These are phyloP conservation scores for Pseudomyrmex dendroicus DNA, from an alignment of 1,140 invertebrate species.

Conservation along the genomic window DNA sequence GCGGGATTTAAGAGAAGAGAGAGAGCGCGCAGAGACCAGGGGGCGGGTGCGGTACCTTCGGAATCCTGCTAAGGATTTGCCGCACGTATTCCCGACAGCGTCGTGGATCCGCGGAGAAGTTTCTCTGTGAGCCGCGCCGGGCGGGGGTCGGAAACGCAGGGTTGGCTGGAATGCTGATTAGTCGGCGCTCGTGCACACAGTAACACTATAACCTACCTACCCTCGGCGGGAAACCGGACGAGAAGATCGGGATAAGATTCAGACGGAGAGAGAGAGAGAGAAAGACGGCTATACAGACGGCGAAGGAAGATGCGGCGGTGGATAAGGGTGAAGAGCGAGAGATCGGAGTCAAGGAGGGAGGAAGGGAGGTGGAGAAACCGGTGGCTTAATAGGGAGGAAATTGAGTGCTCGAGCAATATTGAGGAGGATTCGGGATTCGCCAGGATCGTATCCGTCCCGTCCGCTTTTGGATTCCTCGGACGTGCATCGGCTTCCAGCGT, in stretches of 20 bases:
- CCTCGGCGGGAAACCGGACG: conserved; percentile 77
- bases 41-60: conserved; percentile 70
- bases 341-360: conserved; percentile 59
- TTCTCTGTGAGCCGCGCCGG: conserved; percentile 58
- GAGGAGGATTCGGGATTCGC: conserved; percentile 84
- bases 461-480: conserved; percentile 82
- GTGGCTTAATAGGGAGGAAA: conserved; percentile 85
- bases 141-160: conserved; percentile 53
- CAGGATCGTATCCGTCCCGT: conserved; percentile 80
- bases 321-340: conserved; percentile 53
- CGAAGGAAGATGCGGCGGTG: conserved; percentile 57
- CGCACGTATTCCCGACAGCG: conserved; percentile 81
- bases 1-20: conserved; percentile 60
- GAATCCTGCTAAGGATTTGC: conserved; percentile 83
- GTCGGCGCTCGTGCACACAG: conserved; percentile 83
- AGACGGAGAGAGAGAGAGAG: conserved; percentile 31
- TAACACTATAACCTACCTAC: conserved; percentile 84
- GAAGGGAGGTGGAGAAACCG: conserved; percentile 72
- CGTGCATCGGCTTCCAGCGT: conserved; percentile 80
- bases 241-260: conserved; percentile 82
- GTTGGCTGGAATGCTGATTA: conserved; percentile 85
- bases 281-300: conserved; percentile 32
- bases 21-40: conserved; percentile 69
- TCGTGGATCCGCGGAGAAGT: conserved; percentile 76
- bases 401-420: conserved; percentile 85